Conservation (phyloP, 2,888 invertebrate species). For the Pristionchus arcanus region DNA sequence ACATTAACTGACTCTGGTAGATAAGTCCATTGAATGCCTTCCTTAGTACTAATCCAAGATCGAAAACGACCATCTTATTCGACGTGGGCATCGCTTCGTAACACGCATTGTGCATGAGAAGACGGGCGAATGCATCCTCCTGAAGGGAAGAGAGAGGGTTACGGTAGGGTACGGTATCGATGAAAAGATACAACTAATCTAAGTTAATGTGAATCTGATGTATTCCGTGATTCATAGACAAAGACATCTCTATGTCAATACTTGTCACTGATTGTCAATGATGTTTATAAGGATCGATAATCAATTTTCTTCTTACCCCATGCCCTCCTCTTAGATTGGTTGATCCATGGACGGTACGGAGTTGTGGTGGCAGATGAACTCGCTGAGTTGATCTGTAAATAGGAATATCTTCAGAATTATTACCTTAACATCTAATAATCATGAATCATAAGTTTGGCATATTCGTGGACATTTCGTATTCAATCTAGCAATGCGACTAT, state of each 20-base stretch:
- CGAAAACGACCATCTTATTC: conserved; percentile 98
- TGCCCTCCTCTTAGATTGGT: conserved; percentile 5
- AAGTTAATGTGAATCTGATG: too few species aligned
- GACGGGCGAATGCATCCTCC: conserved; percentile 80
- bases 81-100: conserved; percentile 99
- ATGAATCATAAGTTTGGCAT: not conserved
- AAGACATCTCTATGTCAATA: too few species aligned
- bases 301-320: not conserved
- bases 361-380: conserved; percentile 44
- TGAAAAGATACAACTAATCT: too few species aligned
- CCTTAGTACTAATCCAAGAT: conserved; percentile 95
- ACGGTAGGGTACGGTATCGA: not conserved
- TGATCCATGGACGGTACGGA: conserved; percentile 23
- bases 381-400: conserved; percentile 19
- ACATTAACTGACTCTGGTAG: conserved; percentile 85
- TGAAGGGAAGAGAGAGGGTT: not conserved
- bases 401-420: too few species aligned
- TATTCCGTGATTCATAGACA: too few species aligned
- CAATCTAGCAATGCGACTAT: too few species aligned
- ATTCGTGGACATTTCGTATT: too few species aligned
- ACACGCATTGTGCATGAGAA: conserved; percentile 99
- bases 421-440: not conserved
- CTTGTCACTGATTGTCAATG: too few species aligned
- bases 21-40: conserved; percentile 99
- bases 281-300: too few species aligned